Conservation (phyloP, 2,113 vertebrate genomes). For the Smithornis capensis region DNA sequence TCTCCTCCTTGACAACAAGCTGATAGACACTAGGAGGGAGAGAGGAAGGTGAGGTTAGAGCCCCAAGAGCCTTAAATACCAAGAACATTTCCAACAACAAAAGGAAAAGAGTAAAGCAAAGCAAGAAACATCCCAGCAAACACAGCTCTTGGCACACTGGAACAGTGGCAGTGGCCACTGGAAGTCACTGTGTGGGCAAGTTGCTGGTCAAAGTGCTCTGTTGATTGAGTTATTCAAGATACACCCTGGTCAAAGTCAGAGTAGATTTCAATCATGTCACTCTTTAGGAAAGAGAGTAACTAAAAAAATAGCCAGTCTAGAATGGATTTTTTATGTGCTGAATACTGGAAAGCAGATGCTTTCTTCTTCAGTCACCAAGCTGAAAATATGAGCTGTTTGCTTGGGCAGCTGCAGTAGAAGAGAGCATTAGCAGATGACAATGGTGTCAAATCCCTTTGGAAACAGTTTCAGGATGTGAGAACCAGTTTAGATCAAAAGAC, state of each 20-base stretch:
- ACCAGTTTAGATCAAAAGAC: neutral
- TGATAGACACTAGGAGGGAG: slow-evolving; percentile 85
- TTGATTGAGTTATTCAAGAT: neutral
- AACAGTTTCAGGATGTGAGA: neutral
- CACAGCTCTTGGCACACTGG: neutral
- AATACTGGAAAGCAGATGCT: neutral
- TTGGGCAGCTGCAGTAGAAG: neutral
- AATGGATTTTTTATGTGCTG: neutral
- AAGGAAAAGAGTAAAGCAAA: neutral
- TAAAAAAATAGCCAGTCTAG: neutral
- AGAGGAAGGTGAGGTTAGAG: slow-evolving; percentile 14
- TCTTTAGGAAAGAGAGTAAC: neutral
- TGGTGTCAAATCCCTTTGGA: neutral
- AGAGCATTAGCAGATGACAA: neutral
- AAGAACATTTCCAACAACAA: neutral
- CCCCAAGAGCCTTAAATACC: neutral
- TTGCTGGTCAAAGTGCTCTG: neutral
- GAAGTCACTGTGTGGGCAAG: neutral
- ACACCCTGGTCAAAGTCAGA: neutral
- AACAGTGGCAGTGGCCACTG: neutral
- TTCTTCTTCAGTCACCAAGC: neutral
- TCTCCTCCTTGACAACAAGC: slow-evolving; percentile 92
- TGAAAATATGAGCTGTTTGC: neutral
- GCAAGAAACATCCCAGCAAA: neutral
- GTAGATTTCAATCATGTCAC: neutral